Base-by-base conservation (phyloP, 1,140 invertebrate species). In the Polypedilum pembai region DNA sequence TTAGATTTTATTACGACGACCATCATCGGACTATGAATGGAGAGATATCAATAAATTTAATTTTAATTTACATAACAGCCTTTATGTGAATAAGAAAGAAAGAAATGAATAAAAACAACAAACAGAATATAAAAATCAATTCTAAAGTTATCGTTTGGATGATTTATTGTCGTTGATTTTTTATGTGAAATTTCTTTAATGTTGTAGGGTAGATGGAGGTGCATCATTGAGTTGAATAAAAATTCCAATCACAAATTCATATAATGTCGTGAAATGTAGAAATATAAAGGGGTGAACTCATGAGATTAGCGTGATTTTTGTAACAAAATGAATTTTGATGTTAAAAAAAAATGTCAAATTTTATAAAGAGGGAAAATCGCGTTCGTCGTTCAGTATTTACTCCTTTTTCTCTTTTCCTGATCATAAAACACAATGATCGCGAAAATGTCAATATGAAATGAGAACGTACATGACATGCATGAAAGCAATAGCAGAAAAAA, bases 11-110 rank as follows among this genome's bases (percentile, higher is more conserved):
- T 56, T 12, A 56, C 45, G 4, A 12, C 45, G 45, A 56, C 45
- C 45, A 56, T 56, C 45, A 56, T 56, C 45, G 45, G 45, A 56
- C 45, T 56, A 56, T 56, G 45, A 56, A 56, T 56, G 45, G 45
- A 56, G 45, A 56, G 45, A 56, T 56, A 56, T 56, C 45, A 56
- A 56, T 56, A 56, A 56, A 56, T 56, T 56, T 56, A 56, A 56
- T 56, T 56, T 56, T 56, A 56, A 56, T 56, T 56, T 56, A 56
- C 45, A 56, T 56, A 56, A 56, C 45, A 56, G 12, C 12, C 8
- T 56, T 12, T 1, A 45, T 45, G 8, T 12, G 8, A 45, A 45
- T 8, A 45, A 45, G 41, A 45, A 45, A 56, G 45, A 56, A 4
- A 56, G n/a, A 56, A 56, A 56, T 45, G 24, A 33, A 45, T 45